Base-by-base conservation (phyloP, 2,797 vertebrate genomes). In the Gymnothorax javanicus region DNA sequence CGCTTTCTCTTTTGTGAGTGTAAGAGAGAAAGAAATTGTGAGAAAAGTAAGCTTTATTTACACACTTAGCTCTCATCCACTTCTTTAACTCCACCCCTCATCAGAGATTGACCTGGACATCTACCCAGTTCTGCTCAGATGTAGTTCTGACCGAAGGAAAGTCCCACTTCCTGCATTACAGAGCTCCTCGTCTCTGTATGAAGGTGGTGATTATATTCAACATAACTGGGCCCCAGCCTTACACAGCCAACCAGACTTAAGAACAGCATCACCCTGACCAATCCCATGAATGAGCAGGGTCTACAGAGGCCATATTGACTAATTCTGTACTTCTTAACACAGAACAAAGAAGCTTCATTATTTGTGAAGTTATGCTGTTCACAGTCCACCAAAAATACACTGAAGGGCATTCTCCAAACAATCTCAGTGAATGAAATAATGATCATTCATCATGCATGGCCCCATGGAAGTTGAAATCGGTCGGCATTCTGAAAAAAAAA, bases 91-190 rank as follows among this genome's bases (percentile, higher is more conserved):
- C 33, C 4, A 57, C 5, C 59, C 5, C 56, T 60, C 25, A 83
- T 83, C 82, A 54, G 9, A 83, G 82, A 83, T 33, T 83, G 57
- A 83, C 82, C 56, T 43, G 5, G n/a, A 62, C 57, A 15, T 59
- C 17, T 58, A 83, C 17, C 25, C 25, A 43, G 27, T 83, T 62
- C 57, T 58, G 59, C 82, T 60, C 56, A 1, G 27, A 13, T 59
- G 82, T 83, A 60, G 77, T 11, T n/a, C 8, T 81, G 50, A 81
- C 56, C 77, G 20, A 81, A 54, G 77, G n/a, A 17, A 54, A 81
- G 50, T 13, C 75, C 75, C 43, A 7, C 43, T 50, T 7, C 20
- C 75, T 17, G 50, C 7, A n/a, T 2, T 2, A 50, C 33, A 43
- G 33, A 23, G 77, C 50, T 23, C 4, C 23, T 15, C 20, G 15